Evolutionary conservation across 1,140 invertebrate genomes (phyloP), one percentile per base, ranked within the genome.

Genomic region (Brachionus rubens): DNA sequence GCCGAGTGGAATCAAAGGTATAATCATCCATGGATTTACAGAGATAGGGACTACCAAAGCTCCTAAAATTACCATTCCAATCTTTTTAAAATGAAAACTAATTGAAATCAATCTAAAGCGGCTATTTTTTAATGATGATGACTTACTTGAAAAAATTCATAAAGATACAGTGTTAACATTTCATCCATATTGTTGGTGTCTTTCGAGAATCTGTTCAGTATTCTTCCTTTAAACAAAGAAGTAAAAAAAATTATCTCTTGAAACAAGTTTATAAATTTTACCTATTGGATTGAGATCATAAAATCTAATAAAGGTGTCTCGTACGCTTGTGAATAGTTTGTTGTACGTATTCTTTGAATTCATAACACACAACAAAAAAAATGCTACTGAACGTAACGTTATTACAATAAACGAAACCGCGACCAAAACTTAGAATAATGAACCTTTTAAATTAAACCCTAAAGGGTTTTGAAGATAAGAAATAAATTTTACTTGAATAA

Each of bases 171-270:
- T 9, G 84, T 82, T 5, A 86, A 88, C 87, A 67, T 87, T 86
- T 47, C 92, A 82, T 95, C 93, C 28, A 94, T 89, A 24, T 90
- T 88, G 12, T 91, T 91, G 82, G 93, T 89, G 81, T 95, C 92
- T 83, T 92, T 91, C 0, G 91, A 91, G 84, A 92, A 93, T 72
- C 91, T 86, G 81, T 93, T 94, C 9, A 94, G 83, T 67, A 93
- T 91, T 4, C 91, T 86, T 78, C 84, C 84, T 85, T 77, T 40
- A 78, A 76, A 67, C 67, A 19, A n/a, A 36, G 16, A 26, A 30
- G 5, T 16, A n/a, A 36, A 21, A 47, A n/a, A n/a, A n/a, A n/a
- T n/a, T n/a, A n/a, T n/a, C n/a, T n/a, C 19, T 52, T 46, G 7
- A 21, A 40, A 40, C 16, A 28, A 21, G 5, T 65, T 28, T 7